Base-by-base conservation (phyloP, 1,140 invertebrate species). In the Cataglyphis hispanica region DNA sequence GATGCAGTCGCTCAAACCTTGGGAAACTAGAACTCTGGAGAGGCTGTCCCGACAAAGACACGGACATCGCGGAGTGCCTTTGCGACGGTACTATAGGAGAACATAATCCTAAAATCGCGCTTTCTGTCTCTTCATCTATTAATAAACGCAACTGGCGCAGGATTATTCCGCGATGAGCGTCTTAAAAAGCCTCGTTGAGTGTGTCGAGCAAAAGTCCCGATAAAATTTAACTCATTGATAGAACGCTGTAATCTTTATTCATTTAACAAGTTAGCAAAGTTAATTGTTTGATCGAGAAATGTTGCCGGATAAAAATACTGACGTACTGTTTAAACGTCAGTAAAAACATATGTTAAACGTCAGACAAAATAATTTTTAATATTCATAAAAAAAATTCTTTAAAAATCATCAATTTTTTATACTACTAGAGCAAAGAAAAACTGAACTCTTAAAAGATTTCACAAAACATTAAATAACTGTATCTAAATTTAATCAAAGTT, bases 1-100 rank as follows among this genome's bases (percentile, higher is more conserved):
- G 58, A 89, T 87, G 89, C 74, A 89, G 37, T 37, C 84, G 76
- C 64, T 85, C 22, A 92, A 92, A 43, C 64, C 61, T 50, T 92
- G 91, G 91, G 91, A 92, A 63, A 84, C 70, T 27, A 87, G 91
- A 58, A 91, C 87, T 19, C 31, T 92, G 74, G 85, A 87, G 67
- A 87, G 89, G 10, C 64, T 89, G n/a, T 89, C 80, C 27, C 76
- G 63, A 80, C 40, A 64, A 8, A 86, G 90, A 19, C 84, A 61
- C 40, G 75, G 61, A 31, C 89, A 25, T 11, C 74, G 87, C 7
- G 50, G 46, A n/a, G 53, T 84, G 16, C 80, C 76, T 50, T 4
- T 50, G 5, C 86, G 78, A 67, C 77, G 90, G 89, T 90, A 87
- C 72, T 87, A 64, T 11, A 72, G 1, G 19, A 50, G 46, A 50